Base-by-base conservation (phyloP, 2,888 invertebrate species). In the Aspidiotus destructor region DNA sequence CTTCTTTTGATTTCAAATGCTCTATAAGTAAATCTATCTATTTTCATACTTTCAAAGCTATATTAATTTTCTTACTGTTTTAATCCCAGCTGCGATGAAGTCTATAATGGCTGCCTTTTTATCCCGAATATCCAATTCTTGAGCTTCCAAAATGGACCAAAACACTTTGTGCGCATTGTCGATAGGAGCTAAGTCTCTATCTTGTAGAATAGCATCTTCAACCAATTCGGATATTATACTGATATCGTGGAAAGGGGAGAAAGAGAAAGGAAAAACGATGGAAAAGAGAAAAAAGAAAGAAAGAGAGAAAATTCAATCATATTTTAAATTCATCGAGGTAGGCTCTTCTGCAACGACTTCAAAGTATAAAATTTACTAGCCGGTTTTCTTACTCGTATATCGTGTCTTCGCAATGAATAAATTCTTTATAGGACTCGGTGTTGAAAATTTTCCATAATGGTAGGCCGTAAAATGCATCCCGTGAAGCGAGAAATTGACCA, bases 41-140 rank as follows among this genome's bases (percentile, higher is more conserved):
- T 28, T 28, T 28, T 28, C 28, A 28, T 28, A 28, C 5, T 28
- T 5, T 1, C 5, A 5, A 5, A 28, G 28, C 1, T 28, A 28
- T 3, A 28, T 28, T 28, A 28, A 28, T 28, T 48, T 55, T 41
- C 78, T 79, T 77, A 91, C 86, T 75, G 92, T 91, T 77, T 90
- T 89, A 75, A 92, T 91, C 60, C 91, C 91, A 48, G 91, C 90
- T 8, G 89, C 87, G 73, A 92, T 86, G 74, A 92, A 90, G 78
- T 92, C 92, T 58, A 92, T 87, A 65, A 91, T 85, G 0, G 88
- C 89, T 0, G 89, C 88, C 75, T 88, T 89, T 77, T 91, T 90
- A 75, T 92, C 92, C 62, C 86, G 80, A 74, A 85, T 83, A 74
- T 91, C 90, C 58, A 91, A 79, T 70, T 83, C 83, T 41, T 85